Evolutionary conservation across 2,888 invertebrate species (phyloP).

Genomic region (Taenaris catops): DNA sequence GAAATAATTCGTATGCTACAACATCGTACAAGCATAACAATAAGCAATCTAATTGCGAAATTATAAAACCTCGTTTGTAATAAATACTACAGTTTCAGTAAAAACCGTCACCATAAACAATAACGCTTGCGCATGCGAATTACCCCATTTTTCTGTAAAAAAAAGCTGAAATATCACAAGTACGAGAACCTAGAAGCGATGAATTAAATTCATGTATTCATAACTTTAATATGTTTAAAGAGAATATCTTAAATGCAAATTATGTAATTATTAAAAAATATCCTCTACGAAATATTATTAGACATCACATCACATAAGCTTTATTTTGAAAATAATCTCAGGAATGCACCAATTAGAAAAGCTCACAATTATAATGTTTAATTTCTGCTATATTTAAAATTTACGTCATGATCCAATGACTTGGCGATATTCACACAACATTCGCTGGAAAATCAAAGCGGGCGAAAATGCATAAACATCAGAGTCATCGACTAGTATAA

Average conservation of each 20-base stretch:
- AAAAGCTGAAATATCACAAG: conserved; percentile 34
- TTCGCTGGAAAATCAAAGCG: conserved; percentile 7
- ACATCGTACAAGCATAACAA: conserved; percentile 63
- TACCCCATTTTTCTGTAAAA: conserved; percentile 34
- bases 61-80: conserved; percentile 35
- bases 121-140: conserved; percentile 60
- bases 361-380: no score
- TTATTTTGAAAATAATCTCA: conserved; percentile 42
- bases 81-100: conserved; percentile 47
- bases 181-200: conserved; percentile 41
- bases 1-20: conserved; percentile 54
- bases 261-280: conserved; percentile 36
- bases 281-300: conserved; percentile 51
- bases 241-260: conserved; percentile 35
- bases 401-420: background rate
- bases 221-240: conserved; percentile 33
- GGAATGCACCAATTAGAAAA: conserved; percentile 62
- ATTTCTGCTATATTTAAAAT: no score
- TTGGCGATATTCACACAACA: conserved; percentile 5
- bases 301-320: conserved; percentile 78
- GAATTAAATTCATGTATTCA: conserved; percentile 32
- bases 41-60: conserved; percentile 64
- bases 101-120: conserved; percentile 63
- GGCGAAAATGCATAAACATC: conserved; percentile 10
- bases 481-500: conserved; percentile 16